phyloP scores from a whole-genome alignment of 2,888 invertebrate species.

The Xanthia togata region DNA sequence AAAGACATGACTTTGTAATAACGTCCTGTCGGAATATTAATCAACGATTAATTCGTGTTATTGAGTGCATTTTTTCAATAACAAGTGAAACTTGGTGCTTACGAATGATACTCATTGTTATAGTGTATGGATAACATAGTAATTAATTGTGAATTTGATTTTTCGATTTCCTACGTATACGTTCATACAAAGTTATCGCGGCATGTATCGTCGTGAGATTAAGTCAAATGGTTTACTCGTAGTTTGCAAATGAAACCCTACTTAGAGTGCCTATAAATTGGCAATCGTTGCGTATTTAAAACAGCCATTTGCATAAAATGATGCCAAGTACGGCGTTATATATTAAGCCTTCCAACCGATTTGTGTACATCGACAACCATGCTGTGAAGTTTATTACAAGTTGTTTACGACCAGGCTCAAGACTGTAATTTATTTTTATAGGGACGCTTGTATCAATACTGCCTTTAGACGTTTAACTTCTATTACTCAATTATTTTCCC shows the following conservation, averaged over 20 bases:
- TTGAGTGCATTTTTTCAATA: too few relatives aligned
- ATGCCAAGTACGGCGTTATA: slow-evolving; percentile 60
- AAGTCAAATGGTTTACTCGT: slow-evolving; percentile 30
- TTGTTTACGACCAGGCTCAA: slow-evolving; percentile 55
- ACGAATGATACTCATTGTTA: too few relatives aligned
- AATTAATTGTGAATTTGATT: too few relatives aligned
- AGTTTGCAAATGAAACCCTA: slow-evolving; percentile 72
- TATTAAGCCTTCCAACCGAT: slow-evolving; percentile 55
- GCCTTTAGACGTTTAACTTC: slow-evolving; percentile 36
- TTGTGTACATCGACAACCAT: slow-evolving; percentile 52
- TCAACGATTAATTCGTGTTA: too few relatives aligned
- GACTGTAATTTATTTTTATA: slow-evolving; percentile 59
- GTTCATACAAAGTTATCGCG: too few relatives aligned
- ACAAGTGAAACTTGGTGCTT: too few relatives aligned
- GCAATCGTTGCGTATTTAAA: slow-evolving; percentile 73
- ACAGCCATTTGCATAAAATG: slow-evolving; percentile 71
- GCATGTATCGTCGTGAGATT: not conserved
- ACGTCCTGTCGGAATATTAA: too few relatives aligned
- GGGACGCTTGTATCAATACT: slow-evolving; percentile 42
- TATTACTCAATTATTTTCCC: slow-evolving; percentile 26
- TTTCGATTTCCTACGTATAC: too few relatives aligned
- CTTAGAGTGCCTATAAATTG: slow-evolving; percentile 71
- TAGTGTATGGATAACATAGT: too few relatives aligned
- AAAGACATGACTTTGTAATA: too few relatives aligned
- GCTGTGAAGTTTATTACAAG: slow-evolving; percentile 61